These are phyloP conservation scores for Urechis unicinctus DNA, from an alignment of 2,888 invertebrate species.

Conservation along the genomic window DNA sequence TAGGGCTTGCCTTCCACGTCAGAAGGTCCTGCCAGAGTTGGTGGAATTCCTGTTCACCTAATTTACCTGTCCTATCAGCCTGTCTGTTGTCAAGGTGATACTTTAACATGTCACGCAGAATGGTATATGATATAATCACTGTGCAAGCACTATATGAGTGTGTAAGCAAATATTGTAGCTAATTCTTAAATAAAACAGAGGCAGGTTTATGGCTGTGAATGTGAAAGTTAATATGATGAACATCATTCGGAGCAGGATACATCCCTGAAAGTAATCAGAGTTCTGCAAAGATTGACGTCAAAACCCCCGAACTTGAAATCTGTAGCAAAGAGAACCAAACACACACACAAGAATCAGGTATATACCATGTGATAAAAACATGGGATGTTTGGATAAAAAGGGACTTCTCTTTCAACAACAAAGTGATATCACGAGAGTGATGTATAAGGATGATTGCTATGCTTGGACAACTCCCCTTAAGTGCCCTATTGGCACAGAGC, in stretches of 20 bases:
- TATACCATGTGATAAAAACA: not conserved
- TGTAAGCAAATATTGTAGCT: no score
- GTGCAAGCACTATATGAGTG: no score
- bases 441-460: no score
- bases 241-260: conserved; percentile 18
- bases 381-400: not conserved
- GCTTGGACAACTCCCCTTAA: no score
- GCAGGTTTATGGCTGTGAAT: not conserved
- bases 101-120: not conserved
- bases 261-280: conserved; percentile 13
- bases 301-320: conserved; percentile 17
- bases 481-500: not conserved
- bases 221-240: not conserved
- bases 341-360: not conserved
- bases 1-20: conserved; percentile 16
- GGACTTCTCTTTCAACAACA: not conserved
- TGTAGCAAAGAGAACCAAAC: conserved; percentile 14
- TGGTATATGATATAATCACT: no score
- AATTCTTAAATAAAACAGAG: no score
- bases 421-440: no score
- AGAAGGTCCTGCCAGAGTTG: conserved; percentile 16
- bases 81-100: no score
- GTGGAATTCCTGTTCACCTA: conserved; percentile 15
- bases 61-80: conserved; percentile 17
- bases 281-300: conserved; percentile 16